Evolutionary conservation across 2,797 vertebrate genomes (phyloP).

Genomic region (Microctenopoma stevenorrisi): DNA sequence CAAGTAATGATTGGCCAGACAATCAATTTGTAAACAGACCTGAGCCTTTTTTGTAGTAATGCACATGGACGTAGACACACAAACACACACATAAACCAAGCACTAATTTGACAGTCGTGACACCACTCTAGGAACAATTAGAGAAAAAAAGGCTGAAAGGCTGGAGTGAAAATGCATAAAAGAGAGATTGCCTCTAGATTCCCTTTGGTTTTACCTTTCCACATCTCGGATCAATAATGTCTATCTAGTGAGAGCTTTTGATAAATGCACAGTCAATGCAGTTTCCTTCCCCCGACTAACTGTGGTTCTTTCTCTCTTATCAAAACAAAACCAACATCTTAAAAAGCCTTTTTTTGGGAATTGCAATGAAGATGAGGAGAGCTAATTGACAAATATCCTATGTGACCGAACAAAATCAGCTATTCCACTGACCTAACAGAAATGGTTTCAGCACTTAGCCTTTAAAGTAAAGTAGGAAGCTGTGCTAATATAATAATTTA

Average conservation of each 20-base stretch:
- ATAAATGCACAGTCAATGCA: conserved; percentile 79
- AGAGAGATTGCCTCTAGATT: conserved; percentile 68
- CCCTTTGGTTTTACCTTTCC: conserved; percentile 72
- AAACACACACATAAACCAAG: conserved; percentile 18
- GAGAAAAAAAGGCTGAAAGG: conserved; percentile 55
- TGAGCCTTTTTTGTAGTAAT: conserved; percentile 24
- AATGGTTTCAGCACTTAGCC: background rate
- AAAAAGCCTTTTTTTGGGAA: conserved; percentile 16
- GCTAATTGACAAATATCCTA: background rate
- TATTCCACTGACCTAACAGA: background rate
- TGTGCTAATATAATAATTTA: conserved; percentile 8
- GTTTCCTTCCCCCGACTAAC: conserved; percentile 53
- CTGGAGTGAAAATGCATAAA: conserved; percentile 66
- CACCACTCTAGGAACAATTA: conserved; percentile 52
- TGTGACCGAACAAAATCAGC: conserved; percentile 19
- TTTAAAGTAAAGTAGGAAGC: background rate
- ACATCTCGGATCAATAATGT: conserved; percentile 80
- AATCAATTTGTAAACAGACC: conserved; percentile 51
- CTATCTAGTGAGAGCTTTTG: conserved; percentile 78
- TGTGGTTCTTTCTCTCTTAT: conserved; percentile 47
- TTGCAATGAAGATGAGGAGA: conserved; percentile 16
- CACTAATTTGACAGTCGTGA: conserved; percentile 61
- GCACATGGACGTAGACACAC: conserved; percentile 3
- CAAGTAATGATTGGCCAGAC: conserved; percentile 23
- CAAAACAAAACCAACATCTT: conserved; percentile 55